Base-by-base conservation (phyloP, 2,888 invertebrate species). In the Pachliopta kotzebuea region DNA sequence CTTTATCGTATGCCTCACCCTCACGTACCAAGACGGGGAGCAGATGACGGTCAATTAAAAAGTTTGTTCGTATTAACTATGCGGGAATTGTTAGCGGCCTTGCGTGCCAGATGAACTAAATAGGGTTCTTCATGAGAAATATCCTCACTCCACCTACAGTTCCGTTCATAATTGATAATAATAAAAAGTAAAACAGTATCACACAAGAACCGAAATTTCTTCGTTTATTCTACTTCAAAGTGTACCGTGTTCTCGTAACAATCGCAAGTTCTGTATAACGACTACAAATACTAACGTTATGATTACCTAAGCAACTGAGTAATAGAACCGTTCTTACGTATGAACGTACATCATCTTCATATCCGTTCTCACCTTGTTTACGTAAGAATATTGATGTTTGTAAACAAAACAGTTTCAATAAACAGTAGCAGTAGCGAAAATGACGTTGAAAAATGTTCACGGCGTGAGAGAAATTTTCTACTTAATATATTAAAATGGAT, bases 41-140 rank as follows among this genome's bases (percentile, higher is more conserved):
- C 89, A 89, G 88, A 89, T 90, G 90, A 88, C 81, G 84, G 81
- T 76, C 89, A 89, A 90, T 91, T 89, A 90, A 87, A 89, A 88
- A 90, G 88, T 89, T 90, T 84, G 81, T 83, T 72, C 81, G 80
- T 76, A 86, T 88, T 86, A 88, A 87, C 87, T 88, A 87, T 84
- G 84, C 85, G 84, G 81, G 85, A 85, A 84, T 84, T 83, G 84
- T 83, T 72, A 68, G 72, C 75, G 74, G 74, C 74, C 78, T 80
- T 80, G 84, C 81, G 79, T 78, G 83, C 86, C 89, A 88, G 85
- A 89, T 90, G 88, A 78, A 85, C 78, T 78, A 78, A 78, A 81
- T 77, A 77, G 83, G 79, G 79, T 79, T 78, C 82, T 83, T 83
- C 78, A 80, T 79, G 77, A 76, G 75, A 77, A 63, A 58, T 54